These are phyloP conservation scores for Leptopilina clavipes DNA, from an alignment of 1,140 invertebrate genomes.

Conservation along the genomic window DNA sequence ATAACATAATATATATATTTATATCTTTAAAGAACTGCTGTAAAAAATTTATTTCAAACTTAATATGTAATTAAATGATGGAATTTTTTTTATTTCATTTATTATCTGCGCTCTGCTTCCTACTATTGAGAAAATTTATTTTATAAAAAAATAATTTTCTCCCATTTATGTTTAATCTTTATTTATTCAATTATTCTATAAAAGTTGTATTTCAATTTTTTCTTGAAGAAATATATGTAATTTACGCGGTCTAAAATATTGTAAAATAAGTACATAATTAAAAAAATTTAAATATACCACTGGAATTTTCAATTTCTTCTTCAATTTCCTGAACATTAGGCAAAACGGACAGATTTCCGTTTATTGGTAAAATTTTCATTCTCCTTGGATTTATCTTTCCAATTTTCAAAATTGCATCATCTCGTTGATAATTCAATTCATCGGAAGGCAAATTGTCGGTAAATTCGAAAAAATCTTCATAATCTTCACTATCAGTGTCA, in stretches of 20 bases:
- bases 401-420: neutral
- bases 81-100: neutral
- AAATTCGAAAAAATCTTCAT: neutral
- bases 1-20: no score
- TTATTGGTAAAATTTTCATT: neutral
- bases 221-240: neutral
- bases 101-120: slow-evolving; percentile 14
- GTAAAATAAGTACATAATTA: no score
- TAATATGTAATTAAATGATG: neutral
- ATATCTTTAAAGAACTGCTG: no score
- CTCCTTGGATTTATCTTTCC: neutral
- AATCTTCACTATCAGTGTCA: slow-evolving; percentile 16
- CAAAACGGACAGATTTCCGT: neutral
- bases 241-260: neutral
- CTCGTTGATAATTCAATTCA: neutral
- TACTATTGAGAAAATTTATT: neutral
- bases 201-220: no score
- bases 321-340: slow-evolving; percentile 28
- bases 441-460: neutral
- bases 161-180: neutral
- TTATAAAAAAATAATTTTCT: neutral
- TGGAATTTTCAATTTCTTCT: neutral
- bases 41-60: neutral
- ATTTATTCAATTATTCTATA: no score
- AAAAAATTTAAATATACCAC: no score